phyloP scores from a whole-genome alignment of 2,888 invertebrate genomes.

The Tenthredo mesomela region DNA sequence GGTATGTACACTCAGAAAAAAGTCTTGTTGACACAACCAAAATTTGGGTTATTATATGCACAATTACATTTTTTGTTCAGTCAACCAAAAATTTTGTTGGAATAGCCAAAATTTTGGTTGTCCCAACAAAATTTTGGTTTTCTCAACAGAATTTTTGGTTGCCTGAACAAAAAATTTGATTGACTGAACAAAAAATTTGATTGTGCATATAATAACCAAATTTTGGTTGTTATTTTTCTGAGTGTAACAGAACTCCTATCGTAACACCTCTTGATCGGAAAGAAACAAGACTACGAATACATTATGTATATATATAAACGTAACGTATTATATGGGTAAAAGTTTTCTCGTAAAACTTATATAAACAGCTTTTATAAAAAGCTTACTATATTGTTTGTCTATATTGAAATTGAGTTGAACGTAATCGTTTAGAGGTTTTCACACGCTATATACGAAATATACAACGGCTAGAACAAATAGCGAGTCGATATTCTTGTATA shows the following conservation, averaged over 20 bases:
- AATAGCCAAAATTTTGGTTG: too few relatives aligned
- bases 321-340: background rate
- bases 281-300: background rate
- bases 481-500: background rate
- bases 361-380: background rate
- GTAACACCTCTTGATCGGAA: background rate
- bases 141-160: too few relatives aligned
- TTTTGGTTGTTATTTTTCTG: too few relatives aligned
- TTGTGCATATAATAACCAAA: too few relatives aligned
- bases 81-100: too few relatives aligned
- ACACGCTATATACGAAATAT: background rate
- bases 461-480: background rate
- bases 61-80: too few relatives aligned
- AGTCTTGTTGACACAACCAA: too few relatives aligned
- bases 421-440: background rate
- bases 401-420: background rate
- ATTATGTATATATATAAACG: background rate
- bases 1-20: too few relatives aligned
- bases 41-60: too few relatives aligned
- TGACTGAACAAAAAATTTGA: too few relatives aligned
- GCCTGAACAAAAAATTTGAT: too few relatives aligned
- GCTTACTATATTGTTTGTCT: background rate
- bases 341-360: slow-evolving; percentile 10
- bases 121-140: too few relatives aligned
- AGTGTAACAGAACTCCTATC: background rate